Evolutionary conservation across 2,113 vertebrate genomes (phyloP), one percentile per base, ranked within the genome.

Genomic region (Cyphomyrus plagiostoma): DNA sequence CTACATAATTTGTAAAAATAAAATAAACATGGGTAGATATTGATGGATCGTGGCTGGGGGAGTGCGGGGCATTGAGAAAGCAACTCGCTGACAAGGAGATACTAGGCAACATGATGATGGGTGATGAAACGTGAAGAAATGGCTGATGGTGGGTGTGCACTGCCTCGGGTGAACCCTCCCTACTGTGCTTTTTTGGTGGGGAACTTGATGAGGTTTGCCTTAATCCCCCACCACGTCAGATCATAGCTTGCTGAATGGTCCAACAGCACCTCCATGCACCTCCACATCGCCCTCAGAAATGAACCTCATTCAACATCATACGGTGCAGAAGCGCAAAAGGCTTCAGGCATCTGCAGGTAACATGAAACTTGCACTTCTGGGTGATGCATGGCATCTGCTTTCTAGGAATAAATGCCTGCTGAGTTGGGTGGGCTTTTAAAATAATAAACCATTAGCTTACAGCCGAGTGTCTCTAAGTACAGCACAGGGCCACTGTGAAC

Each of bases 11-110:
- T 90, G 35, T 80, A 46, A 87, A 87, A 86, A 50, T 85, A 90
- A 88, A 90, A 50, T 85, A 89, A 87, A 89, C 88, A 23, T 39
- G 49, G 86, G 91, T 88, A 17, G 77, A 86, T 48, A 66, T 26
- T 26, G 86, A 89, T 86, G 49, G 88, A 62, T 89, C 77, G 80
- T 92, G 89, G 90, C 89, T 88, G 46, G 74, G 89, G 87, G 62
- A 89, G 89, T 39, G 70, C 0, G 15, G 5, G 13, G 30, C 13
- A 50, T 83, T 39, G 42, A 30, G 45, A 62, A 45, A 42, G 84
- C 26, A 49, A 89, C 26, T 70, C 52, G 7, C 82, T 84, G 42
- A 42, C 17, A 48, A 19, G 80, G 21, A 19, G 39, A 48, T 42
- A 11, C 21, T n/a, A 23, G 45, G 45, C 17, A 48, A 23, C 8